Evolutionary conservation across 2,113 vertebrate species (phyloP), one percentile per base, ranked within the genome.

Genomic region (Spilogale gracilis): DNA sequence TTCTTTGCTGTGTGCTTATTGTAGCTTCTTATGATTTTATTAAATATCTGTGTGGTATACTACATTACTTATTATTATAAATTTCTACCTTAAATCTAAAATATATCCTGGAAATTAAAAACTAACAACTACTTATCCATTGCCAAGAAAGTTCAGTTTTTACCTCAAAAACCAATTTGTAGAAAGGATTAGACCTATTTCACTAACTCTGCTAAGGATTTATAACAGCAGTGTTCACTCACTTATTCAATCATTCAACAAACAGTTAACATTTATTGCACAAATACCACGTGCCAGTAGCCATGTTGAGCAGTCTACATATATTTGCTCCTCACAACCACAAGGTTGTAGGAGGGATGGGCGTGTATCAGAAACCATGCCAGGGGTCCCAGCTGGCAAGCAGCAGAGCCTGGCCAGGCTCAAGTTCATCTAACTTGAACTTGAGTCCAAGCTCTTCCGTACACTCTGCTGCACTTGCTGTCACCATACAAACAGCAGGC

Each of bases 111-210:
- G 27, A 30, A 38, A 90, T 83, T 74, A 79, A 92, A 92, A 94
- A 65, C 13, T 94, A 63, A 80, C 4, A 50, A 67, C 21, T 81
- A 58, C 76, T 43, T 61, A 65, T 61, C 65, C 9, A 76, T 56
- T 84, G 63, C 16, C 50, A 92, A 92, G 60, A 76, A 88, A 78
- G 50, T 90, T 87, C 38, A 65, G 80, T 78, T 96, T 96, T 96
- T 56, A 83, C 17, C 56, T 48, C 16, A 83, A 81, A 27, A 96
- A 94, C 4, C 8, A 30, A 74, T 56, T 76, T 94, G 14, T 76
- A 65, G 32, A 60, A 69, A 93, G 20, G 38, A 78, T 73, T 56
- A 60, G 5, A 67, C 27, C 45, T 82, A 30, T 78, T 89, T 91
- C 69, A 88, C n/a, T 38, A 67, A 81, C 17, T 67, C 6, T 78